Evolutionary conservation across 2,888 invertebrate species (phyloP).

Genomic region (Vandiemenella viatica): DNA sequence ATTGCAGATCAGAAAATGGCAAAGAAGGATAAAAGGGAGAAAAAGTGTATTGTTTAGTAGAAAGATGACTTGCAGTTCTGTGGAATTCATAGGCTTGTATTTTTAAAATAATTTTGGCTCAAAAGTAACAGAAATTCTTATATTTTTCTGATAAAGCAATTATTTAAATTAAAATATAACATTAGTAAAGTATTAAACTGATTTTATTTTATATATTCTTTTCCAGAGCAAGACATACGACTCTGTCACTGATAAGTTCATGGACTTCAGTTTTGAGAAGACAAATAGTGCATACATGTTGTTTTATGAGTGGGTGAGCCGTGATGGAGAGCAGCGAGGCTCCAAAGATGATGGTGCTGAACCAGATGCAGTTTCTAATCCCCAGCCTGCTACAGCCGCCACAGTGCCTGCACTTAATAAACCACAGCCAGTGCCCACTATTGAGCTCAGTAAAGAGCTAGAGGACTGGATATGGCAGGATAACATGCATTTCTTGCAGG

Average conservation of each 20-base stretch:
- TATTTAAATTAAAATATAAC: too few species aligned
- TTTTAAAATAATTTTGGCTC: too few species aligned
- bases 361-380: slow-evolving; percentile 5
- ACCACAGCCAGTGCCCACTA: slow-evolving; percentile 20
- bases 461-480: slow-evolving; percentile 97
- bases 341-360: slow-evolving; percentile 25
- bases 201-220: slow-evolving; percentile 16
- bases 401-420: slow-evolving; percentile 1
- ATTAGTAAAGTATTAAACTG: too few species aligned
- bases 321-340: slow-evolving; percentile 19
- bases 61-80: too few species aligned
- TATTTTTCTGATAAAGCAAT: too few species aligned
- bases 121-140: too few species aligned
- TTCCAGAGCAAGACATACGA: slow-evolving; percentile 88
- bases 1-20: too few species aligned
- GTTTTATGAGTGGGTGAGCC: slow-evolving; percentile 73
- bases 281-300: slow-evolving; percentile 96
- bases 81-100: too few species aligned
- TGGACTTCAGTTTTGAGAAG: slow-evolving; percentile 96
- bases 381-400: neutral
- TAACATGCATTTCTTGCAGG: slow-evolving; percentile 87
- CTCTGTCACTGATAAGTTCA: slow-evolving; percentile 88
- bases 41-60: too few species aligned
- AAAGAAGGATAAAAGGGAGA: too few species aligned
- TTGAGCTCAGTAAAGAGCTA: slow-evolving; percentile 59